These are phyloP conservation scores for Sinosuthora webbiana DNA, from an alignment of 2,113 vertebrate species.

Conservation along the genomic window DNA sequence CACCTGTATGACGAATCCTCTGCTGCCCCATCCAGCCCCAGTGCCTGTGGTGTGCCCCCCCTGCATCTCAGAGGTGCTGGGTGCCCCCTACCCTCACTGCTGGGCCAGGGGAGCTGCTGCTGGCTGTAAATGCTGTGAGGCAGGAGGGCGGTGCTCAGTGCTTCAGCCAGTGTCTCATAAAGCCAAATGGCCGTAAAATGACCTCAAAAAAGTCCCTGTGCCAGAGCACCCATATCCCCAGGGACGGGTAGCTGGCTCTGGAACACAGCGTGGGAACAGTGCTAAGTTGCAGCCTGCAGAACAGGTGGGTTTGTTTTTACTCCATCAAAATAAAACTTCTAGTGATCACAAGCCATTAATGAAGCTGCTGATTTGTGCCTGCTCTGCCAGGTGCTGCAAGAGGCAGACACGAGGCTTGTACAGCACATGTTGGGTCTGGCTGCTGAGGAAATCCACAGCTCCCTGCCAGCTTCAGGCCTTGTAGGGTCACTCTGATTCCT, in stretches of 20 bases:
- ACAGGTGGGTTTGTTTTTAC: neutral
- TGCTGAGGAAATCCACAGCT: neutral
- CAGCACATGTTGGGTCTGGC: neutral
- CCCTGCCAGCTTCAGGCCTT: neutral
- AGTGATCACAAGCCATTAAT: conserved; percentile 29
- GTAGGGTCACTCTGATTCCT: neutral
- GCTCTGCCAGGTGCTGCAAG: neutral
- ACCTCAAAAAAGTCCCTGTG: neutral
- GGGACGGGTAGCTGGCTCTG: neutral
- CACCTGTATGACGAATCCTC: neutral
- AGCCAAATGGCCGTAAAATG: neutral
- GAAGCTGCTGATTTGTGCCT: conserved; percentile 30
- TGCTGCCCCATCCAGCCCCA: neutral
- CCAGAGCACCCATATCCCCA: neutral
- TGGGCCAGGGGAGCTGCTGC: neutral
- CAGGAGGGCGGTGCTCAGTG: neutral
- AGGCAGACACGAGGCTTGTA: neutral
- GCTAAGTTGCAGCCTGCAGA: neutral
- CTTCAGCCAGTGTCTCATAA: neutral
- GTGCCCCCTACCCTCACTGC: neutral
- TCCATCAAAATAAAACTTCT: neutral
- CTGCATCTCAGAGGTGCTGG: neutral
- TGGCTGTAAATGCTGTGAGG: neutral
- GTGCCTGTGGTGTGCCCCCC: neutral
- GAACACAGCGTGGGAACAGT: fast-evolving